These are phyloP conservation scores for Oceanodroma tethys DNA, from an alignment of 2,113 vertebrate species.

Conservation along the genomic window DNA sequence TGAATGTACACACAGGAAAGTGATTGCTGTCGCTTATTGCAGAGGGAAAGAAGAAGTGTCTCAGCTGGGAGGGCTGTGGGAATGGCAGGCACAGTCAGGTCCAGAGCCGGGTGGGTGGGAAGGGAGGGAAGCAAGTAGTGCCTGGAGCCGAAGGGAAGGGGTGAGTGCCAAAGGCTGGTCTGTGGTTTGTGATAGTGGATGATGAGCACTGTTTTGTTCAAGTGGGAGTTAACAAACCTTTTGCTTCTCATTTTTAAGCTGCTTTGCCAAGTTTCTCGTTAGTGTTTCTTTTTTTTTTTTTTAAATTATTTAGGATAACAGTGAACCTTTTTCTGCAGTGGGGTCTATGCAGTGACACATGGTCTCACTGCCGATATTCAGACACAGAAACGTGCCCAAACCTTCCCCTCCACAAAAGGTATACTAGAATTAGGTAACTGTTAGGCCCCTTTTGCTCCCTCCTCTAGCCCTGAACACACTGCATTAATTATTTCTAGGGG, in stretches of 20 bases:
- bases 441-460: neutral
- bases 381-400: neutral
- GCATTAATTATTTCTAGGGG: neutral
- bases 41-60: neutral
- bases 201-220: neutral
- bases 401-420: neutral
- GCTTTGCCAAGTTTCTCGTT: neutral
- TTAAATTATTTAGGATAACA: neutral
- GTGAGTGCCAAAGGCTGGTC: neutral
- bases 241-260: neutral
- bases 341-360: neutral
- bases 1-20: neutral
- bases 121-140: neutral
- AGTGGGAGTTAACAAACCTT: neutral
- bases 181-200: neutral
- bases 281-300: neutral
- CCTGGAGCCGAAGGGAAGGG: neutral
- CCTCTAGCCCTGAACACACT: neutral
- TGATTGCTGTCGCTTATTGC: neutral
- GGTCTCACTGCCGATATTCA: neutral
- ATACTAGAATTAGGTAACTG: neutral
- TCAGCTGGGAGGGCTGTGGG: neutral
- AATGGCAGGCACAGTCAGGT: neutral
- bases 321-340: neutral
- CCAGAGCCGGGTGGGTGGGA: neutral